Evolutionary conservation across 1,140 invertebrate species (phyloP), one percentile per base, ranked within the genome.

Genomic region (Formica exsecta): DNA sequence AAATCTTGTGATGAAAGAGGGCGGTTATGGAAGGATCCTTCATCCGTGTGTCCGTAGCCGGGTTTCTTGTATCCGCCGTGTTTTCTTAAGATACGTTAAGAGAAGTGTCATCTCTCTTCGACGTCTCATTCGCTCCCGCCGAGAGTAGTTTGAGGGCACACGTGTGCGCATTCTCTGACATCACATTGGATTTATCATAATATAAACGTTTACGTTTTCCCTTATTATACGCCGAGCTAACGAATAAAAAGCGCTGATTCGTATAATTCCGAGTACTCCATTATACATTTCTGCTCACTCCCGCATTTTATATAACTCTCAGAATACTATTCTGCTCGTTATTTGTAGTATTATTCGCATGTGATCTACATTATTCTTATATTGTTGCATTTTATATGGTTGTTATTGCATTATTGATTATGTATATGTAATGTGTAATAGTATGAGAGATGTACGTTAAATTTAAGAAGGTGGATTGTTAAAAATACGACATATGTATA

Each of bases 61-160:
- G 44, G 36, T 66, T 89, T 85, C 87, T 89, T 89, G 25, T 71
- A 62, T 64, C 57, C 8, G 22, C n/a, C 16, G 13, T 86, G 87
- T 89, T 89, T 86, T 89, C 87, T 66, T 86, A 83, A 86, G 87
- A 59, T 54, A 66, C 57, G 75, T 87, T 86, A 86, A 73, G 41
- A 54, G 41, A 81, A 70, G 13, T 71, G 74, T 89, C 83, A 62
- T 57, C 81, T 54, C 74, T 79, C 73, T 38, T 19, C 61, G 22
- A 25, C 51, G 41, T 88, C 38, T 61, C 68, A 62, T 65, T 44
- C 70, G n/a, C 32, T 44, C 70, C 29, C 48, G 73, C 77, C 38
- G 87, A 80, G 83, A 80, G 77, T 85, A 77, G 70, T 89, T 75
- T 83, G 81, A 36, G 65, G 61, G 62, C 70, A 75, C 83, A 81